phyloP scores from a whole-genome alignment of 2,113 vertebrate species.

The Xenus cinereus region DNA sequence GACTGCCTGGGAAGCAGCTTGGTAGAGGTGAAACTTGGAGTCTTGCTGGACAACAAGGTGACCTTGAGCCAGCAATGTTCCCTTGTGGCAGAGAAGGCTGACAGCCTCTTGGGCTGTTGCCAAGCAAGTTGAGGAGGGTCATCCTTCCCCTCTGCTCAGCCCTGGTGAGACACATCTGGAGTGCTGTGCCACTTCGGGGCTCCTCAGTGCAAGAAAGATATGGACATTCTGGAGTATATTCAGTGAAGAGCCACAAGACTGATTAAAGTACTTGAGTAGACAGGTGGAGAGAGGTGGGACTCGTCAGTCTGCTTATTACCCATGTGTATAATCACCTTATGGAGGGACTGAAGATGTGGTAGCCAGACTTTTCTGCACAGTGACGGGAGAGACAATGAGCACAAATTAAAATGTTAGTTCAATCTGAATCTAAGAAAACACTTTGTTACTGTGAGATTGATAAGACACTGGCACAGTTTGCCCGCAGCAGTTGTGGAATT shows the following conservation, averaged over 20 bases:
- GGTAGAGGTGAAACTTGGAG: background rate
- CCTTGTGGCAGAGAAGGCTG: background rate
- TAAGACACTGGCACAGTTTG: background rate
- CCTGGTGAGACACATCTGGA: background rate
- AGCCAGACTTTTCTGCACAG: background rate
- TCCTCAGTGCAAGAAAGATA: background rate
- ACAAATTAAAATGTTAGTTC: background rate
- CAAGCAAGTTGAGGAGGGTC: too few species aligned
- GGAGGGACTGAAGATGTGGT: background rate
- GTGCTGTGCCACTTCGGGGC: background rate
- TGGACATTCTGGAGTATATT: rapidly evolving
- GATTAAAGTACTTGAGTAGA: background rate
- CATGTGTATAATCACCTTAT: background rate
- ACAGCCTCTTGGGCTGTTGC: background rate
- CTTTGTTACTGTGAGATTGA: background rate
- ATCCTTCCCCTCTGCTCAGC: background rate
- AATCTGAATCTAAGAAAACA: background rate
- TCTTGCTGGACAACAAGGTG: background rate
- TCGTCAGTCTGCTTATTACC: background rate
- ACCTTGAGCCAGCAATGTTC: background rate
- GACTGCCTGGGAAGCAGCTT: background rate
- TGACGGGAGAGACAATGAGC: background rate
- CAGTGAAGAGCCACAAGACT: background rate
- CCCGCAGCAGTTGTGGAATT: background rate
- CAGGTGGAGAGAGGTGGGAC: background rate